Evolutionary conservation across 2,113 vertebrate species (phyloP), one percentile per base, ranked within the genome.

Genomic region (Indicator maculatus): DNA sequence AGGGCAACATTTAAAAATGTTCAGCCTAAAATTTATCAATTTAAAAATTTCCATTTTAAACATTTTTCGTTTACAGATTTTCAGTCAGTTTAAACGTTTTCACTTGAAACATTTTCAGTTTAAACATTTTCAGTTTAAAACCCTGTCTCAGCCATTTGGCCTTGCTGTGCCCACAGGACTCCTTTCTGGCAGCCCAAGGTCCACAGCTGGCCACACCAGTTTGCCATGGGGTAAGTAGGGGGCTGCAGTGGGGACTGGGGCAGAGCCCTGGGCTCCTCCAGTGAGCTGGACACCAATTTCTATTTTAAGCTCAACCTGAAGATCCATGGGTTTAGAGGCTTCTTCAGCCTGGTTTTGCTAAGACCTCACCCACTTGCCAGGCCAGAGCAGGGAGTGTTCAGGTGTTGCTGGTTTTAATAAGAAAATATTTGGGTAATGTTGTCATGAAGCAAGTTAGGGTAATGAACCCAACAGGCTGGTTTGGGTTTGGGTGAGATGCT

Each of bases 391-490:
- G 4, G 50, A 8, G 61, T 50, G 74, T 36, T n/a, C 18, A 75
- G 61, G 7, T 88, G 87, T 45, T 67, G 60, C 50, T 50, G 16
- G 53, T 5, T 86, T 92, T 66, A 80, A 53, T 73, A 44, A 78
- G 64, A 41, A 86, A 92, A 90, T 93, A 80, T 69, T 90, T 95
- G 94, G 88, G 81, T 61, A 58, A 70, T 39, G 80, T 65, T 83
- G 87, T 86, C 87, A 80, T 24, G 73, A 88, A 88, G 80, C 81
- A 27, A 64, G 80, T 41, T 63, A 73, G 1, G 6, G 87, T 50
- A 41, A 52, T 27, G 72, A 84, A 70, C 76, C 64, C 81, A 53
- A 61, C 70, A 74, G 83, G 84, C 81, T 77, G 89, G 74, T 41
- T 73, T 80, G 83, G 78, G 56, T 90, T 80, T 33, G 83, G 79